Evolutionary conservation across 2,888 invertebrate genomes (phyloP).

Genomic region (Dryocosmus kuriphilus): DNA sequence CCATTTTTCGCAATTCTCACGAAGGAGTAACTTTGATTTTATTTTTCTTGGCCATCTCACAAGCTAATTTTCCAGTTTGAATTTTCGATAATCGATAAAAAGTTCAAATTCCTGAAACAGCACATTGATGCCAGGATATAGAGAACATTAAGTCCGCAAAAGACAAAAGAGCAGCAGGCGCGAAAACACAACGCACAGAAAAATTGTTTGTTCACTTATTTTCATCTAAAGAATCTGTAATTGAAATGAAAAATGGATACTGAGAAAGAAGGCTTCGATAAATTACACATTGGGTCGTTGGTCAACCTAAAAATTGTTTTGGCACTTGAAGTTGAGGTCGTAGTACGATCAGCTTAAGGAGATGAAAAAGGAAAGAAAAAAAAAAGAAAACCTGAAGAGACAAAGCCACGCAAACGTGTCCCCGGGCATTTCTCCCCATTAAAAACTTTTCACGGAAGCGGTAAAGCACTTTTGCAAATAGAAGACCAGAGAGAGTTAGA

Average conservation of each 20-base stretch:
- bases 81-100: too few species aligned
- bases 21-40: too few species aligned
- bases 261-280: conserved; percentile 19
- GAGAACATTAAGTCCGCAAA: too few species aligned
- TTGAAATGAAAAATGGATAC: conserved; percentile 33
- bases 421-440: conserved; percentile 52
- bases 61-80: too few species aligned
- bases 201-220: too few species aligned
- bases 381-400: conserved; percentile 57
- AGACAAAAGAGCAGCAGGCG: too few species aligned
- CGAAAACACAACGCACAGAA: too few species aligned
- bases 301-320: conserved; percentile 62
- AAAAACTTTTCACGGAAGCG: conserved; percentile 56
- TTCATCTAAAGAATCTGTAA: too few species aligned
- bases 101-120: too few species aligned
- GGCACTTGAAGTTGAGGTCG: conserved; percentile 55
- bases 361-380: conserved; percentile 45
- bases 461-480: conserved; percentile 38
- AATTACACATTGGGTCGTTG: conserved; percentile 39
- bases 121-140: too few species aligned
- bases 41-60: too few species aligned
- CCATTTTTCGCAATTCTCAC: too few species aligned
- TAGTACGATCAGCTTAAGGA: conserved; percentile 39
- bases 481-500: conserved; percentile 22
- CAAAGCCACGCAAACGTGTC: conserved; percentile 60